These are phyloP conservation scores for Ferrisia virgata DNA, from an alignment of 2,888 invertebrate genomes.

Conservation along the genomic window DNA sequence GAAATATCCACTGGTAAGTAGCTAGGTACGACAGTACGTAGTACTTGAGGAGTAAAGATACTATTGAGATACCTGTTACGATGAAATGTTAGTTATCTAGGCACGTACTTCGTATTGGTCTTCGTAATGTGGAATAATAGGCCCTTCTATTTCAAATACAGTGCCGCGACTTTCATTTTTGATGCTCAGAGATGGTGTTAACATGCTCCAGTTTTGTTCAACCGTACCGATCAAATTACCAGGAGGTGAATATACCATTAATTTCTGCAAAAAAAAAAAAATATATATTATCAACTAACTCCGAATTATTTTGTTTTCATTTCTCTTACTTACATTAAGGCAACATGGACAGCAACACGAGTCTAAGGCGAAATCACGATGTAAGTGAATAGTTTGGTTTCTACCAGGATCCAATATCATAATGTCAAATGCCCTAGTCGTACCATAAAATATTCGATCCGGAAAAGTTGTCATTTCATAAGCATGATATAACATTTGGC, in stretches of 20 bases:
- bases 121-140: constrained; percentile 62
- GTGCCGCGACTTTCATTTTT: constrained; percentile 71
- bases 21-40: no score
- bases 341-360: constrained; percentile 86
- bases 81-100: no score
- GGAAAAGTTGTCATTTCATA: constrained; percentile 80
- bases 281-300: not conserved
- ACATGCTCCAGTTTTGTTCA: constrained; percentile 73
- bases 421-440: constrained; percentile 80
- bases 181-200: constrained; percentile 69
- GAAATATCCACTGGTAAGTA: no score
- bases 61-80: no score
- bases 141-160: constrained; percentile 77
- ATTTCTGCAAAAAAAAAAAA: constrained; percentile 58
- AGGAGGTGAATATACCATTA: constrained; percentile 75
- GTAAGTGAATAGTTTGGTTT: constrained; percentile 81
- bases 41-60: no score
- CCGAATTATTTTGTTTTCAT: no score
- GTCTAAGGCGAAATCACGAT: constrained; percentile 76
- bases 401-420: constrained; percentile 76
- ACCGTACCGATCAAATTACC: constrained; percentile 68
- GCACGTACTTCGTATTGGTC: constrained; percentile 73
- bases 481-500: constrained; percentile 76
- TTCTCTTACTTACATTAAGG: constrained; percentile 65
- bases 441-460: constrained; percentile 83